Conservation (phyloP, 2,113 vertebrate genomes). For the Aphyosemion australe region DNA sequence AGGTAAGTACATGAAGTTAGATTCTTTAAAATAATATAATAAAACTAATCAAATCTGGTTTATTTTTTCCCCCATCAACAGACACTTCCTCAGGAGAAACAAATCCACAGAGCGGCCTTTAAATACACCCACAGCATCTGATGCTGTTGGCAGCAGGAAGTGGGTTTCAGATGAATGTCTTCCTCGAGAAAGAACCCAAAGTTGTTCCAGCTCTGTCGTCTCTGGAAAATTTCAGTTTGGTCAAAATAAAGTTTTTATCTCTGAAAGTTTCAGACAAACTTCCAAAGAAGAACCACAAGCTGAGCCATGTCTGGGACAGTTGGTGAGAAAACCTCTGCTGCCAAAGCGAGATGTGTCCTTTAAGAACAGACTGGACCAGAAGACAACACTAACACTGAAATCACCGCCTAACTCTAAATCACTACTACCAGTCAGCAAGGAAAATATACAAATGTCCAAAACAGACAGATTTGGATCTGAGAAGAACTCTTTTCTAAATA, state of each 20-base stretch:
- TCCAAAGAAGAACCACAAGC: slow-evolving; percentile 37
- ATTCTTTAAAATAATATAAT: not conserved
- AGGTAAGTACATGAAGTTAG: slow-evolving; percentile 61
- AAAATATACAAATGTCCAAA: slow-evolving; percentile 43
- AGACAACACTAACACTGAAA: slow-evolving; percentile 22
- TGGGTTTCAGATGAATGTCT: slow-evolving; percentile 78
- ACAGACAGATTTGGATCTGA: slow-evolving; percentile 33
- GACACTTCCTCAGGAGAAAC: slow-evolving; percentile 82
- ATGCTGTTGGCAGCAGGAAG: slow-evolving; percentile 56
- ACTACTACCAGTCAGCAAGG: slow-evolving; percentile 37
- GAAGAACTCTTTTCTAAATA: slow-evolving; percentile 23
- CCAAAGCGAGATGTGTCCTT: slow-evolving; percentile 67
- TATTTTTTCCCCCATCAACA: slow-evolving; percentile 39
- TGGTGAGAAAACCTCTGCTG: slow-evolving; percentile 66
- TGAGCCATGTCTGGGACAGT: slow-evolving; percentile 33
- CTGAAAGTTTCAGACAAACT: slow-evolving; percentile 53
- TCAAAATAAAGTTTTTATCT: slow-evolving; percentile 34
- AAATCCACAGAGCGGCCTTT: slow-evolving; percentile 70
- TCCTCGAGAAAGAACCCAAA: slow-evolving; percentile 68
- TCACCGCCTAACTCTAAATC: slow-evolving; percentile 34
- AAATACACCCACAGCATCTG: slow-evolving; percentile 62
- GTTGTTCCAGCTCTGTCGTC: slow-evolving; percentile 62
- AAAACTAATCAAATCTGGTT: not conserved
- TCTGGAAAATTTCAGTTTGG: slow-evolving; percentile 51
- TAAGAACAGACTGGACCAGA: slow-evolving; percentile 54